A percentile compares a stretch with the other conserved stretches of the same genome.
Conservation (phyloP, 2,797 vertebrate genomes). For the Sebastes minor region DNA sequence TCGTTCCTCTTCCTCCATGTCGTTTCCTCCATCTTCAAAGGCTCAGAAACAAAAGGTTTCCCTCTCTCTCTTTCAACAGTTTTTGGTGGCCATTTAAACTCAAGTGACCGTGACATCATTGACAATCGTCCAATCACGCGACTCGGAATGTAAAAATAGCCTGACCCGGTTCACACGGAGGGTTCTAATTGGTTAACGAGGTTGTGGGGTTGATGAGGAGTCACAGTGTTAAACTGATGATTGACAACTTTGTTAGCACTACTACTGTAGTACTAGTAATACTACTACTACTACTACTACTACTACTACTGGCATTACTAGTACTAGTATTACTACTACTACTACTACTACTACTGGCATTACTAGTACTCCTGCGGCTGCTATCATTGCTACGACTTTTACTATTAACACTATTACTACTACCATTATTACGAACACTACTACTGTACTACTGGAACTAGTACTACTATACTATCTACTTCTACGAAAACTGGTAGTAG, state of each 20-base stretch:
- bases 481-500: too few relatives aligned
- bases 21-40: neutral
- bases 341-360: neutral
- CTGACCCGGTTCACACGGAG: neutral
- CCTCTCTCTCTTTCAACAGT: too few relatives aligned
- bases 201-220: neutral
- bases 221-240: neutral
- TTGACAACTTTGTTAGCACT: neutral
- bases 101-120: neutral
- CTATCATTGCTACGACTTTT: neutral
- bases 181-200: neutral
- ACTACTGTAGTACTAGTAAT: accelerated
- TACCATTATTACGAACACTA: too few relatives aligned
- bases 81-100: neutral
- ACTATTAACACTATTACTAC: neutral
- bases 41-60: neutral
- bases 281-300: too few relatives aligned
- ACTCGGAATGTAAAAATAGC: neutral
- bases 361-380: neutral
- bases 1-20: too few relatives aligned
- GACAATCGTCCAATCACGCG: neutral
- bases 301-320: too few relatives aligned
- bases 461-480: too few relatives aligned
- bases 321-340: neutral
- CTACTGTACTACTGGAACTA: too few relatives aligned